Conservation (phyloP, 2,113 vertebrate species). For the Phrynosoma platyrhinos region DNA sequence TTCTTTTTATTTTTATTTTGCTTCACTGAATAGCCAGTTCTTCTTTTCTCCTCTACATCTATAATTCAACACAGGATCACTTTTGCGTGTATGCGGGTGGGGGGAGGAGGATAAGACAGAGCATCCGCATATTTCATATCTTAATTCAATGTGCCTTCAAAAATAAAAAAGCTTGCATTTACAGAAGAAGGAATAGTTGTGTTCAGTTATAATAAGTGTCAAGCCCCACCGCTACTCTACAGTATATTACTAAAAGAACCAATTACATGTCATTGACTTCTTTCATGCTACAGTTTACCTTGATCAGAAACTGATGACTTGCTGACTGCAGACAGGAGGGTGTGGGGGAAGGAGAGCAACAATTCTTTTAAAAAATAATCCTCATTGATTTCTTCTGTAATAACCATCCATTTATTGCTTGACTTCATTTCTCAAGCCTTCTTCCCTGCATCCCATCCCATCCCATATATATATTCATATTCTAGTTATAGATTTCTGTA, state of each 20-base stretch:
- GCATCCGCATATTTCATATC: slow-evolving; percentile 1
- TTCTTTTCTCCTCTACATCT: slow-evolving; percentile 6
- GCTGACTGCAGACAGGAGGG: background rate
- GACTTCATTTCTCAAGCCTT: slow-evolving; percentile 17
- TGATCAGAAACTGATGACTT: slow-evolving; percentile 44
- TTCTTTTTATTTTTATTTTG: background rate
- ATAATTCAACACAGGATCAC: slow-evolving; percentile 37
- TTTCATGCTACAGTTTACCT: slow-evolving; percentile 41
- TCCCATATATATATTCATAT: background rate
- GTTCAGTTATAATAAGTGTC: slow-evolving; percentile 4
- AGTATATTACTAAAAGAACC: slow-evolving; percentile 36
- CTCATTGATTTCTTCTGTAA: slow-evolving; percentile 36
- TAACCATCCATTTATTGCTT: slow-evolving; percentile 30
- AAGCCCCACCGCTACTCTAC: slow-evolving; percentile 27
- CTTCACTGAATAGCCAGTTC: background rate
- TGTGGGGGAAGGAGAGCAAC: background rate
- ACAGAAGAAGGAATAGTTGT: background rate
- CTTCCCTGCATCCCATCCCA: background rate
- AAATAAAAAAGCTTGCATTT: slow-evolving; percentile 20
- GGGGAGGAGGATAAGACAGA: background rate
- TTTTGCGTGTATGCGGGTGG: background rate
- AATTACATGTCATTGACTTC: slow-evolving; percentile 16
- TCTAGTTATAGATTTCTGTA: background rate
- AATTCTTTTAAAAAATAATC: slow-evolving; percentile 12
- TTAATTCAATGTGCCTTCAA: slow-evolving; percentile 30